Conservation (phyloP, 2,113 vertebrate species). For the Cromileptes altivelis region DNA sequence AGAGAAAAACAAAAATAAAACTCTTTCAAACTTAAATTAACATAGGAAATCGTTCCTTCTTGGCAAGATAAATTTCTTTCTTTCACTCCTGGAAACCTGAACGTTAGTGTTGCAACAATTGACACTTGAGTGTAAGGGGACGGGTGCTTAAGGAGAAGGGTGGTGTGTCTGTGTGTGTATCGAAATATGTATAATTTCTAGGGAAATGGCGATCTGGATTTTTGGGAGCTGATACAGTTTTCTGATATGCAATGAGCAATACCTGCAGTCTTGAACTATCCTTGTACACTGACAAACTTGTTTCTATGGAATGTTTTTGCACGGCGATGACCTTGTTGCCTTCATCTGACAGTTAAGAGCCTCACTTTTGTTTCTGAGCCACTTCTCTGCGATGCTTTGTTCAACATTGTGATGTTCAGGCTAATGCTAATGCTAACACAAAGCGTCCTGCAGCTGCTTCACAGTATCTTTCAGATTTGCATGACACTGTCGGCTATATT, state of each 20-base stretch:
- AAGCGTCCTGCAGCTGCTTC: constrained; percentile 27
- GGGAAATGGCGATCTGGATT: neutral
- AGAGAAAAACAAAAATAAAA: constrained; percentile 68
- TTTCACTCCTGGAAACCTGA: constrained; percentile 65
- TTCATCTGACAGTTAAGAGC: constrained; percentile 18
- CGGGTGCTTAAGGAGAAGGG: constrained; percentile 62
- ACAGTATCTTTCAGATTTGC: constrained; percentile 15
- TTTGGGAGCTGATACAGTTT: neutral
- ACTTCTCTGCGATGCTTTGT: constrained; percentile 7
- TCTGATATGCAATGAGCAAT: constrained; percentile 1
- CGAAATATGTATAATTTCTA: constrained; percentile 30
- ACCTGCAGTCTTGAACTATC: neutral
- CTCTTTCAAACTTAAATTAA: constrained; percentile 69
- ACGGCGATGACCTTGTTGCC: neutral
- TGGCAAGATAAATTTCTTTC: constrained; percentile 58
- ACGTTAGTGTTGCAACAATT: constrained; percentile 72
- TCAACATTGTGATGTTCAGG: constrained; percentile 12
- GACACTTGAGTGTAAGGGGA: constrained; percentile 58
- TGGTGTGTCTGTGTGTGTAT: constrained; percentile 19
- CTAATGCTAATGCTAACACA: constrained; percentile 39
- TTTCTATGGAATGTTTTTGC: constrained; percentile 56
- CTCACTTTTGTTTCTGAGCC: neutral
- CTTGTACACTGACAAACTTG: neutral
- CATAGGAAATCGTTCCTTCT: constrained; percentile 69
- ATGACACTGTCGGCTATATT: constrained; percentile 13